phyloP scores from a whole-genome alignment of 2,888 invertebrate species.

The Melinaea marsaeus region DNA sequence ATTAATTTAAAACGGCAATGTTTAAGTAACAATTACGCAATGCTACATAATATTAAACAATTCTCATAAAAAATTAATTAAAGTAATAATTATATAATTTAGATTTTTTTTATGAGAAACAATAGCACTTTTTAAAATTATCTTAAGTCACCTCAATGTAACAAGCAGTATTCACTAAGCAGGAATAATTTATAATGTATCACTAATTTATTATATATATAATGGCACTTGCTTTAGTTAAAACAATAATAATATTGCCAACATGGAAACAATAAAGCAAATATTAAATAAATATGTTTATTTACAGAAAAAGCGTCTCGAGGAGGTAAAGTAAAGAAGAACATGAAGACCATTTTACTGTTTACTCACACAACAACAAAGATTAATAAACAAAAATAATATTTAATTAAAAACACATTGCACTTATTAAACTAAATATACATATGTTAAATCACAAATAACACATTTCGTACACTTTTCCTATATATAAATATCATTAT shows the following conservation, averaged over 20 bases:
- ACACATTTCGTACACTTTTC: background rate
- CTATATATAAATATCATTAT: too few species aligned
- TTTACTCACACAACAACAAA: background rate
- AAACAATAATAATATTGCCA: conserved; percentile 8
- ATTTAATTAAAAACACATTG: background rate
- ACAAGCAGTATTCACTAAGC: too few species aligned
- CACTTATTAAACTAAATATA: background rate
- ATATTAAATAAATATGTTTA: conserved; percentile 50
- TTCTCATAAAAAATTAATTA: too few species aligned
- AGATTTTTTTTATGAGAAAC: too few species aligned
- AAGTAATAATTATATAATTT: too few species aligned
- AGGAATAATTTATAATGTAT: too few species aligned
- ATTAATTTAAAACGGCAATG: too few species aligned
- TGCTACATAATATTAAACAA: too few species aligned
- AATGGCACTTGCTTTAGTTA: background rate
- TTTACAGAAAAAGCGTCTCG: conserved; percentile 88
- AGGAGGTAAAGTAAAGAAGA: conserved; percentile 80
- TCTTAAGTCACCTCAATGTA: too few species aligned
- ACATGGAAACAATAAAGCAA: background rate
- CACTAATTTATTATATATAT: background rate
- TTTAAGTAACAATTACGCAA: too few species aligned
- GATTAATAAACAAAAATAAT: background rate
- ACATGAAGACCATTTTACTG: conserved; percentile 26
- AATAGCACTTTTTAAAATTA: too few species aligned
- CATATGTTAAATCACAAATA: background rate